These are phyloP conservation scores for Camptogramma bilineatum DNA, from an alignment of 2,888 invertebrate genomes.

Conservation along the genomic window DNA sequence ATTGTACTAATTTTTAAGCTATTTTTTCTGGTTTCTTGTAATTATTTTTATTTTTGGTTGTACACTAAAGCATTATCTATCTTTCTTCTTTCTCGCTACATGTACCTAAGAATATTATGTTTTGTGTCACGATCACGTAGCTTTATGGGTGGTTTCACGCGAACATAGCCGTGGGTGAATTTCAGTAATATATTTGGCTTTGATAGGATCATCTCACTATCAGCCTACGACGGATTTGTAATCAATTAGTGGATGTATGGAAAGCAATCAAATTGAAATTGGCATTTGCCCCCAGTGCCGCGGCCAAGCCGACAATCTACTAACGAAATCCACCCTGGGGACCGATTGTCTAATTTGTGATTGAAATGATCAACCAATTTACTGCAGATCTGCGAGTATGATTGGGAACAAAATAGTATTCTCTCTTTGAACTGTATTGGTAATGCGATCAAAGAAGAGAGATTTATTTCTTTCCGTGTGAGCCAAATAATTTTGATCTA, in stretches of 20 bases:
- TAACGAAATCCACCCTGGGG: constrained; percentile 10
- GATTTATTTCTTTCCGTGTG: not conserved
- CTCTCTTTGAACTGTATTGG: not conserved
- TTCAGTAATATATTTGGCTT: not conserved
- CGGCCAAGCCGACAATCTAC: constrained; percentile 20
- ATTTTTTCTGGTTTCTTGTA: too few relatives aligned
- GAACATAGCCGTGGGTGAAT: not conserved
- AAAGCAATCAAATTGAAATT: constrained; percentile 35
- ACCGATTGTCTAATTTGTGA: constrained; percentile 27
- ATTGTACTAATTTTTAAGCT: too few relatives aligned
- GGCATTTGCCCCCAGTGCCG: constrained; percentile 20
- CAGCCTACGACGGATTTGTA: constrained; percentile 23
- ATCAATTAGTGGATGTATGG: constrained; percentile 30
- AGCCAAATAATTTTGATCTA: not conserved
- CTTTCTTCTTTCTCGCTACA: too few relatives aligned
- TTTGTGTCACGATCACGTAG: too few relatives aligned
- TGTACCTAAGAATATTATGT: too few relatives aligned
- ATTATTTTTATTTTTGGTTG: too few relatives aligned
- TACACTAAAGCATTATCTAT: too few relatives aligned
- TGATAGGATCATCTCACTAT: constrained; percentile 13
- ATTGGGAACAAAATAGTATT: not conserved
- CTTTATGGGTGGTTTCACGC: not conserved
- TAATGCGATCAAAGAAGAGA: not conserved
- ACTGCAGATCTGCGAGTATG: constrained; percentile 1
- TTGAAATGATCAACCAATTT: constrained; percentile 20